Base-by-base conservation (phyloP, 2,888 invertebrate genomes). In the Platycheirus rosarum region DNA sequence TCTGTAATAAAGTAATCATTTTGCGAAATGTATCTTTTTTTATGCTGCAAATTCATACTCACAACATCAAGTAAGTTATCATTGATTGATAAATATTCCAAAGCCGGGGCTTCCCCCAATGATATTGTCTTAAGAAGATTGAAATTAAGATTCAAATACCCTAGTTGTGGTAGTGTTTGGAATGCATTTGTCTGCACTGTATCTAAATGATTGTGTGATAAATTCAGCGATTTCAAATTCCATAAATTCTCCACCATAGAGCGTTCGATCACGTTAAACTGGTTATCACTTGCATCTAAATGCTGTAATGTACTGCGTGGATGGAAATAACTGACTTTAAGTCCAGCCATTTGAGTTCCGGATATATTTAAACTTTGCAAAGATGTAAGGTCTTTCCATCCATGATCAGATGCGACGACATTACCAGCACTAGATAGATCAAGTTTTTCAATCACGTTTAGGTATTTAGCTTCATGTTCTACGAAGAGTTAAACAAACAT, bases 231-330 rank as follows among this genome's bases (percentile, higher is more conserved):
- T 75, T 86, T 85, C 70, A 90, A 32, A 37, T 86, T 84, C 2
- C 49, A 73, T 11, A 90, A 73, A 42, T 85, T 85, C 29, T 49
- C 74, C 53, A 88, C 76, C 29, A 86, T 71, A 11, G 85, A 84
- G 14, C 76, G 85, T n/a, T 75, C 82, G 16, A 90, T 66, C 1
- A 55, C 23, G 5, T 63, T 20, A 35, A 90, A 76, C 7, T 77
- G 68, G 82, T 90, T 90, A 77, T 86, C 79, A 53, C 89, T 90
- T 1, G 86, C 86, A 84, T 90, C 90, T n/a, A 90, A 74, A 37
- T 80, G 37, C 53, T 87, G 84, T 14, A 90, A 71, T 37, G 78
- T 62, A 26, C 86, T 86, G 0, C 80, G 48, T 9, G 32, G 8
- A 1, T 60, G 70, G 82, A 89, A 88, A 74, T 88, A 86, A 3